phyloP scores from a whole-genome alignment of 2,113 vertebrate genomes.

The Oostethus manadensis region DNA sequence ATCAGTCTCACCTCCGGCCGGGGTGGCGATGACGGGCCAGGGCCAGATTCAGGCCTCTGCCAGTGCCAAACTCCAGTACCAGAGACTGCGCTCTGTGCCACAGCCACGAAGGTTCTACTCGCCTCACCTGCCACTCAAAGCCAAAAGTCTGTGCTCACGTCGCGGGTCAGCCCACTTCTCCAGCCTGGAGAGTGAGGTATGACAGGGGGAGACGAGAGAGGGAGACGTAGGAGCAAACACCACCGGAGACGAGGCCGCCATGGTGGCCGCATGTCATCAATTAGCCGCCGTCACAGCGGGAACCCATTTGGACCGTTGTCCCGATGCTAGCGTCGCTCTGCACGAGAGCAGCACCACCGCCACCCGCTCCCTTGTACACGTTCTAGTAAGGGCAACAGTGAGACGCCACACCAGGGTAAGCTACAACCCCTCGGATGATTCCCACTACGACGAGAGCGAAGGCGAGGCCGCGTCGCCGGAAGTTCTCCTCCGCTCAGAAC shows the following conservation, averaged over 20 bases:
- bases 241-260: conserved; percentile 47
- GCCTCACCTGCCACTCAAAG: conserved; percentile 78
- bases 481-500: conserved; percentile 72
- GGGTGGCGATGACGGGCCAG: conserved; percentile 57
- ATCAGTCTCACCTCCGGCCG: conserved; percentile 63
- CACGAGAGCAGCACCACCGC: conserved; percentile 42
- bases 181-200: conserved; percentile 92
- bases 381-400: conserved; percentile 71
- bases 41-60: conserved; percentile 60
- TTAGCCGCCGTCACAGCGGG: conserved; percentile 47
- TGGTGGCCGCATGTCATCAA: conserved; percentile 47
- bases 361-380: conserved; percentile 61
- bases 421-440: conserved; percentile 62
- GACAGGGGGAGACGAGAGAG: conserved; percentile 79
- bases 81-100: conserved; percentile 78
- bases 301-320: conserved; percentile 35
- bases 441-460: conserved; percentile 58
- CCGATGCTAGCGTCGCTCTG: conserved; percentile 30
- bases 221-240: conserved; percentile 63
- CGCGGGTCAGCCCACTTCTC: conserved; percentile 90
- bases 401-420: conserved; percentile 71
- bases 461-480: conserved; percentile 51
- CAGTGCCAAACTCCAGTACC: conserved; percentile 79
- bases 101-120: conserved; percentile 77
- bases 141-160: conserved; percentile 84